Conservation (phyloP, 1,140 invertebrate genomes). For the Plectrocnemia conspersa region DNA sequence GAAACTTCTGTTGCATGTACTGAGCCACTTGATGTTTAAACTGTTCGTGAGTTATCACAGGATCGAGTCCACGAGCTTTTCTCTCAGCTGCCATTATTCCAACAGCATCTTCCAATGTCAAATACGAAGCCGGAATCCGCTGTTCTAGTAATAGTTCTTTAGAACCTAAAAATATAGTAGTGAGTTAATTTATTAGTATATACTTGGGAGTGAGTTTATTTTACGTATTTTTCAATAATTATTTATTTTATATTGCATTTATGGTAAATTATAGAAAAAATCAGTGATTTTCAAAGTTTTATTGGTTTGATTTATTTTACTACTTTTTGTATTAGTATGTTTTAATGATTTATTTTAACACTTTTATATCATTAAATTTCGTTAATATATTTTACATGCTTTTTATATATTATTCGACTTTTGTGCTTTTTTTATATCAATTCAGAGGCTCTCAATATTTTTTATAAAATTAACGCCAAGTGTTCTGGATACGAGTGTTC, state of each 20-base stretch:
- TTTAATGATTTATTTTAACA: too few relatives aligned
- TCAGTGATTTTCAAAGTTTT: too few relatives aligned
- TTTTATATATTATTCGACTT: too few relatives aligned
- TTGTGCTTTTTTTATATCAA: too few relatives aligned
- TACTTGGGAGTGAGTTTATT: background rate
- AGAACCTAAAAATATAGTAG: constrained; percentile 61
- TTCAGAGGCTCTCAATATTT: too few relatives aligned
- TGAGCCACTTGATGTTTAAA: constrained; percentile 62
- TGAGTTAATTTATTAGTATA: constrained; percentile 17
- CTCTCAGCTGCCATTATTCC: constrained; percentile 72
- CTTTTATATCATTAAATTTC: too few relatives aligned
- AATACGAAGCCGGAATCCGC: constrained; percentile 91
- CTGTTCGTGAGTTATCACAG: constrained; percentile 82
- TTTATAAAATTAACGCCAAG: too few relatives aligned
- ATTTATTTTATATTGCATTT: background rate
- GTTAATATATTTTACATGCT: too few relatives aligned
- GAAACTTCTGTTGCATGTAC: constrained; percentile 53
- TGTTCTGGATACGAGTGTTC: too few relatives aligned
- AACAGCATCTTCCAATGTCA: constrained; percentile 90
- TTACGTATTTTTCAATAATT: background rate
- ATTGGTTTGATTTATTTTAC: too few relatives aligned
- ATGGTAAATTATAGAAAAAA: constrained; percentile 8
- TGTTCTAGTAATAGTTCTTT: constrained; percentile 90
- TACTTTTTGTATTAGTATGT: too few relatives aligned
- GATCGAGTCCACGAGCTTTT: constrained; percentile 64